These are phyloP conservation scores for Fulica atra DNA, from an alignment of 2,113 vertebrate genomes.

Conservation along the genomic window DNA sequence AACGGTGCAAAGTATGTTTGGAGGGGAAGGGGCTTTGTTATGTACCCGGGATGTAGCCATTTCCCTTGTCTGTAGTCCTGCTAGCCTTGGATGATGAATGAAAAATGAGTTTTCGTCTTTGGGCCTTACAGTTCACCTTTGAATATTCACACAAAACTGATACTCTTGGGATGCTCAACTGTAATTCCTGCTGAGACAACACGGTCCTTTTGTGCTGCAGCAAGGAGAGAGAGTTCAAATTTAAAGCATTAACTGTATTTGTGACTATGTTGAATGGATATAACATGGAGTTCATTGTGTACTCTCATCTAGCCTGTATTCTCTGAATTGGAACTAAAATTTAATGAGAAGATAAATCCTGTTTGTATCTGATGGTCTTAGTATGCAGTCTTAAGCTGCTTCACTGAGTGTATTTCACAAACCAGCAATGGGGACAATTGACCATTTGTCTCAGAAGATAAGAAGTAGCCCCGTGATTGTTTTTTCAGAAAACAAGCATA, in stretches of 20 bases:
- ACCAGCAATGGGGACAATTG: fast-evolving
- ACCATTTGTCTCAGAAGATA: not conserved
- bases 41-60: not conserved
- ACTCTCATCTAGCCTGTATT: not conserved
- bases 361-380: not conserved
- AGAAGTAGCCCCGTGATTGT: not conserved
- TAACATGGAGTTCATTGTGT: not conserved
- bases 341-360: not conserved
- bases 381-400: not conserved
- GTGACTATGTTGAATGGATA: not conserved
- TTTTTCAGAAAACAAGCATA: not conserved
- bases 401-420: not conserved
- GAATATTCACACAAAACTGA: not conserved
- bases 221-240: not conserved
- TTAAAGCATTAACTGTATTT: not conserved
- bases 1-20: not conserved
- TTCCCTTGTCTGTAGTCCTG: not conserved
- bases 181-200: not conserved
- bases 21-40: not conserved
- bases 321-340: not conserved
- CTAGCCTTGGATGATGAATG: not conserved
- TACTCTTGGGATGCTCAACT: not conserved
- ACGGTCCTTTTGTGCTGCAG: not conserved
- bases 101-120: not conserved
- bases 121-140: not conserved